Conservation (phyloP, 2,888 invertebrate genomes). For the Clepsis dumicolana region DNA sequence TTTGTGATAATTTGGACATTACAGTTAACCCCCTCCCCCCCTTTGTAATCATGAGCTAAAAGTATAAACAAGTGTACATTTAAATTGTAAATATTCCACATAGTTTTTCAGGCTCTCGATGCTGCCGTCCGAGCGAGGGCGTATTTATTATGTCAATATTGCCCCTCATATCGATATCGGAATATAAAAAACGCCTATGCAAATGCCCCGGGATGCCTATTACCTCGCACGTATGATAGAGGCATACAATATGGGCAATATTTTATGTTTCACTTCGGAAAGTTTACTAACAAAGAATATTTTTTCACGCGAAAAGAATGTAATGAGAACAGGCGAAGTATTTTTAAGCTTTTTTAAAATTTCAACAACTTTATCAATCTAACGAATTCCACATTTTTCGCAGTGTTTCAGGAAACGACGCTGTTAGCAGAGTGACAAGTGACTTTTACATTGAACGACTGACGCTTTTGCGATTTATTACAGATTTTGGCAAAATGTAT, state of each 20-base stretch:
- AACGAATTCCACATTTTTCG: no score
- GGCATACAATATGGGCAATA: slow-evolving; percentile 17
- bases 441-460: no score
- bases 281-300: slow-evolving; percentile 10
- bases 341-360: no score
- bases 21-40: no score
- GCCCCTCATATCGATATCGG: slow-evolving; percentile 33
- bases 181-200: slow-evolving; percentile 34
- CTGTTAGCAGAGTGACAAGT: no score
- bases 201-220: slow-evolving; percentile 26
- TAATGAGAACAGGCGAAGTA: not conserved
- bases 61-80: no score
- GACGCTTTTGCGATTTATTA: no score
- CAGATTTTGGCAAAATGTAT: no score
- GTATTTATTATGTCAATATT: slow-evolving; percentile 41
- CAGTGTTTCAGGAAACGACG: no score
- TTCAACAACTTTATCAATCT: no score
- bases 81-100: slow-evolving; percentile 2
- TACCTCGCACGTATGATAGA: slow-evolving; percentile 11
- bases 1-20: no score
- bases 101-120: slow-evolving; percentile 3
- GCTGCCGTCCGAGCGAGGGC: slow-evolving; percentile 31
- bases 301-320: not conserved
- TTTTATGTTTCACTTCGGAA: slow-evolving; percentile 7
- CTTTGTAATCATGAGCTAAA: no score